Conservation (phyloP, 2,888 invertebrate genomes). For the Galerucella nymphaeae region DNA sequence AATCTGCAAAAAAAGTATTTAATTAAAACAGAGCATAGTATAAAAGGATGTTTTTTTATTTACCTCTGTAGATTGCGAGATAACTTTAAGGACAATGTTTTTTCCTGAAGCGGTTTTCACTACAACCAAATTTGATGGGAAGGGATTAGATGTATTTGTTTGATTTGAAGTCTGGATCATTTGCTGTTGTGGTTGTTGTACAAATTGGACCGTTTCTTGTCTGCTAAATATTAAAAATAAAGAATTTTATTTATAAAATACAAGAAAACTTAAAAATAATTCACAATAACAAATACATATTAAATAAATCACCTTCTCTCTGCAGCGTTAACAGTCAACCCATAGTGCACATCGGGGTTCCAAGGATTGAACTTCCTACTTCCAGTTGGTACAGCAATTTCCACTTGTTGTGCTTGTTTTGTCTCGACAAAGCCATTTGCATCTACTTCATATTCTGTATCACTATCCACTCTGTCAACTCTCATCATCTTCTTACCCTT, state of each 20-base stretch:
- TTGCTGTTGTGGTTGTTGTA: constrained; percentile 44
- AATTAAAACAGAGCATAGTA: neutral
- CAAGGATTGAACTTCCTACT: constrained; percentile 62
- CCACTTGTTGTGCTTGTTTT: constrained; percentile 45
- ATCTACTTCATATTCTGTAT: constrained; percentile 56
- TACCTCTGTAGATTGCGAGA: constrained; percentile 57
- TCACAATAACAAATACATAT: neutral
- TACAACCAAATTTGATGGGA: constrained; percentile 62
- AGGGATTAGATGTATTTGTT: constrained; percentile 45
- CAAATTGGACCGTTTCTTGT: constrained; percentile 46
- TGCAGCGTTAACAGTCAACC: constrained; percentile 61
- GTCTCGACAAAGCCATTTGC: constrained; percentile 54
- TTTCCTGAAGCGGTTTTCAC: constrained; percentile 64
- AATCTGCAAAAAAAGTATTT: constrained; percentile 45
- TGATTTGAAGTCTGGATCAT: constrained; percentile 39
- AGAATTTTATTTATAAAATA: neutral
- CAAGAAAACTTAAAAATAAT: neutral
- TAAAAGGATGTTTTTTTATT: constrained; percentile 22
- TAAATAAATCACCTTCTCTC: constrained; percentile 54
- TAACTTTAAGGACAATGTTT: constrained; percentile 62
- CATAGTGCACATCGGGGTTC: constrained; percentile 64
- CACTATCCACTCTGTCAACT: constrained; percentile 55
- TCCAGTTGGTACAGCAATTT: constrained; percentile 39
- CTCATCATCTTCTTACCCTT: constrained; percentile 56
- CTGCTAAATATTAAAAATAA: constrained; percentile 31